Conservation (phyloP, 2,113 vertebrate genomes). For the Psophia crepitans region DNA sequence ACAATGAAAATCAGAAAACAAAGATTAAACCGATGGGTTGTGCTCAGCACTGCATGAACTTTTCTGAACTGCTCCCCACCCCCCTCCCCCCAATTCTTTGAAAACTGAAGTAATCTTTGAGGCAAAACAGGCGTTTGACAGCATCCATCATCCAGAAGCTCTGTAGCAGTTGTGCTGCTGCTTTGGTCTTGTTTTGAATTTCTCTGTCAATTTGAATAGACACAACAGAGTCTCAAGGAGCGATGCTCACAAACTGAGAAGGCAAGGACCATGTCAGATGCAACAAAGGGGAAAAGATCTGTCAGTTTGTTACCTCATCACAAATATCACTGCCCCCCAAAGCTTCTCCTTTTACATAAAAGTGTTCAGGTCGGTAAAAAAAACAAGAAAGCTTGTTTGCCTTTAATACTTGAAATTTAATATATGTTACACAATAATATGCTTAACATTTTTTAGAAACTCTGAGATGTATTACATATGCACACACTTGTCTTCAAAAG, state of each 20-base stretch:
- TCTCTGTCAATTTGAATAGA: conserved; percentile 23
- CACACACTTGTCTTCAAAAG: not conserved
- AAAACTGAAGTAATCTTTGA: conserved; percentile 28
- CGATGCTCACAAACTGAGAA: not conserved
- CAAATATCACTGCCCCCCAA: not conserved
- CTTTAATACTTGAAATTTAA: not conserved
- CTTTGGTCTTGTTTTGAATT: conserved; percentile 2
- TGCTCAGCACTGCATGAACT: not conserved
- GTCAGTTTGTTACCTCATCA: not conserved
- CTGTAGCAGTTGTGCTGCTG: not conserved
- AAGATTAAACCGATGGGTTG: not conserved
- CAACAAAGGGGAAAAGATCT: not conserved
- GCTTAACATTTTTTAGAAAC: not conserved
- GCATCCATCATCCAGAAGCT: not conserved
- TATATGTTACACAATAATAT: fast-evolving
- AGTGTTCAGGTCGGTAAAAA: not conserved
- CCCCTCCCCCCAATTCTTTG: not conserved
- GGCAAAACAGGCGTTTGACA: not conserved
- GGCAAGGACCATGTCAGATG: fast-evolving
- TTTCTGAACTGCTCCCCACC: fast-evolving
- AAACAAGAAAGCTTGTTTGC: not conserved
- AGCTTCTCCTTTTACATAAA: not conserved
- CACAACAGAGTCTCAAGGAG: not conserved
- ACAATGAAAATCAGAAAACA: conserved; percentile 9
- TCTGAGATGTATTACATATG: not conserved